phyloP scores from a whole-genome alignment of 2,113 vertebrate genomes.

The Delphinapterus leucas region DNA sequence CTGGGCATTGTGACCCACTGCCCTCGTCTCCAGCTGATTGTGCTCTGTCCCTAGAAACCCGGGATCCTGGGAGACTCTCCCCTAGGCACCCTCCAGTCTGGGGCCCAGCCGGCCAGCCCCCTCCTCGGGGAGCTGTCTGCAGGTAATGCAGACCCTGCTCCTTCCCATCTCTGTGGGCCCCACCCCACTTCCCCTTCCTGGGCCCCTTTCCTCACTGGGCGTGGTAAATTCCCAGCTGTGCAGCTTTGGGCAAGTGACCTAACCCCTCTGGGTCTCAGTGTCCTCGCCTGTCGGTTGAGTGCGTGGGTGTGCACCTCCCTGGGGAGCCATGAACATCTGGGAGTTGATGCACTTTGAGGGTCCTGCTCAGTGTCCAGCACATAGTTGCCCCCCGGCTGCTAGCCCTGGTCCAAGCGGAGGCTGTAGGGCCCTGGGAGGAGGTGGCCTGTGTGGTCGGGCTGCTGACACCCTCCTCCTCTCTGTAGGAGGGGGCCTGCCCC shows the following conservation, averaged over 20 bases:
- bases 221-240: not conserved
- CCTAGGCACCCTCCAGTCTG: slow-evolving; percentile 79
- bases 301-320: not conserved
- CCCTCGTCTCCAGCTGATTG: not conserved
- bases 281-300: not conserved
- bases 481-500: slow-evolving; percentile 80
- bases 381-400: not conserved
- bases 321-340: not conserved
- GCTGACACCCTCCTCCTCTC: slow-evolving; percentile 55
- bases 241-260: not conserved
- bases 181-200: not conserved
- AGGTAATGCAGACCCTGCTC: slow-evolving; percentile 9
- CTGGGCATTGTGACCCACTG: not conserved
- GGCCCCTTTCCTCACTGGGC: slow-evolving; percentile 30
- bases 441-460: not conserved
- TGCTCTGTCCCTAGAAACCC: slow-evolving; percentile 81
- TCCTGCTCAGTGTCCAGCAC: not conserved
- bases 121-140: slow-evolving; percentile 82
- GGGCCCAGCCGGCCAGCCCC: slow-evolving; percentile 82
- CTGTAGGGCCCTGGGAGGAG: not conserved
- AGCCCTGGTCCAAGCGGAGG: not conserved
- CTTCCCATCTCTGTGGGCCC: not conserved
- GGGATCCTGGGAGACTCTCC: slow-evolving; percentile 92
- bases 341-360: not conserved
- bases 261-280: not conserved